A percentile compares a stretch with the other conserved stretches of the same genome.
These are phyloP conservation scores for Xenus cinereus DNA, from an alignment of 2,113 vertebrate genomes.

Conservation along the genomic window DNA sequence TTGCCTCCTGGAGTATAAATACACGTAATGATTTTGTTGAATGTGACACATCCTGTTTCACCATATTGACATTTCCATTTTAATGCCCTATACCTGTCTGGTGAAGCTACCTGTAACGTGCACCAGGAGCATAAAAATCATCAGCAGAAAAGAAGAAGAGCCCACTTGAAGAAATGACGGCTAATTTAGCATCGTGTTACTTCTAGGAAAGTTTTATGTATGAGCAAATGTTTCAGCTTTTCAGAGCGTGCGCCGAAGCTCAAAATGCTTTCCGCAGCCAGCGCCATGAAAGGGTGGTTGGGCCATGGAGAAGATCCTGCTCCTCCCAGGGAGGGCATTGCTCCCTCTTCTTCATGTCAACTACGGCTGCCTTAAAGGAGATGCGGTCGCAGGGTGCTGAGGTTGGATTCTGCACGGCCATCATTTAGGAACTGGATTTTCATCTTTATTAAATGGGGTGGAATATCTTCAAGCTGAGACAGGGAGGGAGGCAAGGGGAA, in stretches of 20 bases:
- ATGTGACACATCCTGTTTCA: background rate
- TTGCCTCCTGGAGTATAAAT: conserved; percentile 14
- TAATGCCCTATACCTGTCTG: conserved; percentile 20
- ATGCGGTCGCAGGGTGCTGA: background rate
- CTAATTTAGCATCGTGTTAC: background rate
- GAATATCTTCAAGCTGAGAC: background rate
- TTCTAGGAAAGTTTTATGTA: conserved; percentile 27
- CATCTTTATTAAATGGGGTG: background rate
- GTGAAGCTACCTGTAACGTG: background rate
- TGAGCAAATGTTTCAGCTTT: conserved; percentile 18
- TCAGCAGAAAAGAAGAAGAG: background rate
- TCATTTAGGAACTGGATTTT: background rate
- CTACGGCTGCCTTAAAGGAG: background rate
- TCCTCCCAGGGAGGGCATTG: background rate
- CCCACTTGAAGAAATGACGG: conserved; percentile 5
- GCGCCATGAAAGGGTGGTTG: background rate
- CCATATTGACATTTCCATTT: conserved; percentile 42
- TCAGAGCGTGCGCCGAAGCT: background rate
- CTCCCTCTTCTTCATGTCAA: background rate
- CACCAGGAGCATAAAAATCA: background rate
- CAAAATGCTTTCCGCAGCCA: background rate
- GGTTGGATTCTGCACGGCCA: background rate
- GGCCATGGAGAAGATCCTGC: background rate
- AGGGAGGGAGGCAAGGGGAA: background rate
- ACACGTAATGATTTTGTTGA: conserved; percentile 14